A percentile compares a stretch with the other conserved stretches of the same genome.
Conservation (phyloP, 2,797 vertebrate genomes). For the Pempheris klunzingeri region DNA sequence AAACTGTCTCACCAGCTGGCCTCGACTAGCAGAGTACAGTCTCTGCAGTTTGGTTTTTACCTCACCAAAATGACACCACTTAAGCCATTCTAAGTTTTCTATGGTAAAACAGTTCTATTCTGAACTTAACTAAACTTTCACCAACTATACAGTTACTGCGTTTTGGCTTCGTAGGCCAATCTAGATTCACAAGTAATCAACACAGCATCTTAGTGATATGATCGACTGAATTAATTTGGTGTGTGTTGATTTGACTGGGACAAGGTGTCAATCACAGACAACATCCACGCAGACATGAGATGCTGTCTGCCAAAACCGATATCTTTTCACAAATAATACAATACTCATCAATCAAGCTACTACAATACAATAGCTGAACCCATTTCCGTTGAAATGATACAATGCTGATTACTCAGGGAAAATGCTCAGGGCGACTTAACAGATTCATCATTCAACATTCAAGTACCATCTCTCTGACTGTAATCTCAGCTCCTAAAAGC, state of each 20-base stretch:
- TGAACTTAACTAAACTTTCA: not conserved
- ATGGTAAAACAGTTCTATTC: not conserved
- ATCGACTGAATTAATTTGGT: not conserved
- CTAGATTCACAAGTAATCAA: not conserved
- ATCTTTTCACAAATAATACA: slow-evolving; percentile 47
- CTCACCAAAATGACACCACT: too few species aligned
- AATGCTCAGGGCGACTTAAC: slow-evolving; percentile 56
- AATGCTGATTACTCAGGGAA: slow-evolving; percentile 63
- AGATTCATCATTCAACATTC: slow-evolving; percentile 65
- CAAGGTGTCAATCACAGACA: slow-evolving; percentile 49
- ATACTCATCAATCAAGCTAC: slow-evolving; percentile 54
- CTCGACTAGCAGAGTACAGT: not conserved
- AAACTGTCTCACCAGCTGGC: not conserved
- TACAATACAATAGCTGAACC: slow-evolving; percentile 35
- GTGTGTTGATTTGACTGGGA: slow-evolving; percentile 24
- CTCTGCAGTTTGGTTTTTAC: not conserved
- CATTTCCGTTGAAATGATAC: slow-evolving; percentile 50
- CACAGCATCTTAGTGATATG: not conserved
- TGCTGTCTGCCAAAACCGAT: slow-evolving; percentile 19
- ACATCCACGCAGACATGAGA: slow-evolving; percentile 25
- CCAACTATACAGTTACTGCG: not conserved
- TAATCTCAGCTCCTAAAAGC: slow-evolving; percentile 55
- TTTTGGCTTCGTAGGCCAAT: not conserved
- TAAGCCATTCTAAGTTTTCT: not conserved
- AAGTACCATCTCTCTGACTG: slow-evolving; percentile 41